phyloP scores from a whole-genome alignment of 2,113 vertebrate genomes.

The Heterocephalus glaber region DNA sequence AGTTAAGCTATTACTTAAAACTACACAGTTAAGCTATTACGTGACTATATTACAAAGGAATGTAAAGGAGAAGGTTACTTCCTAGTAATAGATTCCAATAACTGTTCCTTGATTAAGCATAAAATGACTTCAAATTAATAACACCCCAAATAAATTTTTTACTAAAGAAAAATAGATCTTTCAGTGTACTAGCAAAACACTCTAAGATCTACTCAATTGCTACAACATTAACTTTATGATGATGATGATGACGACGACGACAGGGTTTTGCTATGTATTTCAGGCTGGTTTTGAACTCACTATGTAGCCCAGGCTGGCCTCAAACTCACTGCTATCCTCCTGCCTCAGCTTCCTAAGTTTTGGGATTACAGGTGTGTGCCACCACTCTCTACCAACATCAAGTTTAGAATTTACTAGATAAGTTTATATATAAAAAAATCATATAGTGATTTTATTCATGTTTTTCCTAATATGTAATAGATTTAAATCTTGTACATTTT shows the following conservation, averaged over 20 bases:
- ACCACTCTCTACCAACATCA: not conserved
- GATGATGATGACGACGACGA: not conserved
- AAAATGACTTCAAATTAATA: not conserved
- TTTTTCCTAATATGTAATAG: not conserved
- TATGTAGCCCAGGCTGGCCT: not conserved
- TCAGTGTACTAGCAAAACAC: not conserved
- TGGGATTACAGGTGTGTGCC: not conserved
- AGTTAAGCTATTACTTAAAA: conserved; percentile 5
- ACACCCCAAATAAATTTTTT: not conserved
- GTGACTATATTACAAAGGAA: not conserved
- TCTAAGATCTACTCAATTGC: not conserved
- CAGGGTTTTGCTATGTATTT: not conserved
- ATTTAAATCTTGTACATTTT: not conserved
- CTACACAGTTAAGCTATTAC: not conserved
- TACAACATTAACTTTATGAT: not conserved
- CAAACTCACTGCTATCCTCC: not conserved
- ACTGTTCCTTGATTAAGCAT: conserved; percentile 8
- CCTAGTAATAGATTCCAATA: not conserved
- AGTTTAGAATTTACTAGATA: not conserved
- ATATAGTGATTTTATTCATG: conserved; percentile 2
- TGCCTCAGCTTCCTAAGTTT: not conserved
- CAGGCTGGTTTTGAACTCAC: not conserved
- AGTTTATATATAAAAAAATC: not conserved
- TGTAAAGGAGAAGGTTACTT: not conserved
- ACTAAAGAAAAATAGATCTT: conserved; percentile 17